Conservation (phyloP, 2,113 vertebrate species). For the Protobothrops mucrosquamatus region DNA sequence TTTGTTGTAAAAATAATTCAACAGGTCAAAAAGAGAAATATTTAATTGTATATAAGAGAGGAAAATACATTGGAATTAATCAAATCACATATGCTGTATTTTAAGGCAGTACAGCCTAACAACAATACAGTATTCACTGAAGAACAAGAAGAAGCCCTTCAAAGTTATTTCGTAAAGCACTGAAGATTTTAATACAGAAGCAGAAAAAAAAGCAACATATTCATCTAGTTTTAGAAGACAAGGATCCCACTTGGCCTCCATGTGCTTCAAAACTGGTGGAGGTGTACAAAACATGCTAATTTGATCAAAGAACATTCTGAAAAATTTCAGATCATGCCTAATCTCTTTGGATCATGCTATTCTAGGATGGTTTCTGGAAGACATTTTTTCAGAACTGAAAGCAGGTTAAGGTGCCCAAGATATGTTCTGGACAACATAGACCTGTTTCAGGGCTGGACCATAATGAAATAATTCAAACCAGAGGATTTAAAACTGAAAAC, state of each 20-base stretch:
- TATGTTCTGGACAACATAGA: background rate
- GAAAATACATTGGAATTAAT: too few species aligned
- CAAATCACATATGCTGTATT: background rate
- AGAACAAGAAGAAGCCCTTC: background rate
- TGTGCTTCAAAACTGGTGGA: background rate
- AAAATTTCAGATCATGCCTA: background rate
- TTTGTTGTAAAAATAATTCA: background rate
- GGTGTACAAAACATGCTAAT: background rate
- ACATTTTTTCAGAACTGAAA: background rate
- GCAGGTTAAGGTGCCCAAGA: background rate
- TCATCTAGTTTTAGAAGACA: background rate
- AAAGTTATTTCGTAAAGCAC: background rate
- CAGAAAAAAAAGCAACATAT: background rate
- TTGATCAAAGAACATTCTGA: background rate
- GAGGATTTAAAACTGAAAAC: background rate
- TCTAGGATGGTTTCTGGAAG: background rate
- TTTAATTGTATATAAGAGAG: background rate
- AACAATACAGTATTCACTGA: background rate
- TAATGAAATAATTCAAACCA: background rate
- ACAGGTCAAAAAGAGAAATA: background rate
- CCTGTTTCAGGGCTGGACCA: background rate
- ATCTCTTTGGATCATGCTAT: background rate
- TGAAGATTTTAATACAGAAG: background rate
- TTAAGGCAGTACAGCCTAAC: accelerated
- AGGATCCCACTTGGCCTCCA: background rate